Evolutionary conservation across 1,140 invertebrate species (phyloP), one percentile per base, ranked within the genome.

Genomic region (Potamilus streckersoni): DNA sequence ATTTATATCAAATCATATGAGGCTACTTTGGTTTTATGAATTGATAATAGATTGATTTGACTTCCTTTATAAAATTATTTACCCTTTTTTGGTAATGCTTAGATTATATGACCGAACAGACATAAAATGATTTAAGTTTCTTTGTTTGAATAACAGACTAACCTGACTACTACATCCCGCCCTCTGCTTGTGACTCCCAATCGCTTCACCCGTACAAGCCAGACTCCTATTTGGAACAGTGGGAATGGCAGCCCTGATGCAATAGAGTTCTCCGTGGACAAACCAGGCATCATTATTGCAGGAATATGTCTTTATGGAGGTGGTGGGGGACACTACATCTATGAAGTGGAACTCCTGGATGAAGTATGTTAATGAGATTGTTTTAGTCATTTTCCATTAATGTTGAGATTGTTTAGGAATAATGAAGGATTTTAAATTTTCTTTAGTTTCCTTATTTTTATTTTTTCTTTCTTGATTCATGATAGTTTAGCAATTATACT

Each of bases 211-310:
- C 93, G 96, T 70, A 94, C 95, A 15, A 97, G 96, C 88, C 93
- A 95, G 83, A 94, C 93, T 59, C 93, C 95, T 60, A 95, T 95
- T 2, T 99, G 98, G 98, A 98, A 98, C 85, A 98, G 97, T 3
- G 97, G 97, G 5, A 97, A 97, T 89, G 97, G 97, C 57, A 97
- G 96, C 31, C 96, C 97, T 0, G 98, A 99, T 91, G 97, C 97
- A 8, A 96, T 99, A 83, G 96, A 96, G 81, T 98, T 99, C 85
- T 93, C 94, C 20, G 97, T 99, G 13, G 97, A 99, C 90, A 92
- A 94, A 58, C 91, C 94, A 1, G 97, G 97, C 2, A 94, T 99
- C 69, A 93, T 95, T 55, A 93, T 99, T 58, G 94, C 95, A 59
- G 97, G 98, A 3, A 94, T 95, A 66, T 94, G 93, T 77, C 93